Base-by-base conservation (phyloP, 2,113 vertebrate genomes). In the Forbesichthys papilliferus region DNA sequence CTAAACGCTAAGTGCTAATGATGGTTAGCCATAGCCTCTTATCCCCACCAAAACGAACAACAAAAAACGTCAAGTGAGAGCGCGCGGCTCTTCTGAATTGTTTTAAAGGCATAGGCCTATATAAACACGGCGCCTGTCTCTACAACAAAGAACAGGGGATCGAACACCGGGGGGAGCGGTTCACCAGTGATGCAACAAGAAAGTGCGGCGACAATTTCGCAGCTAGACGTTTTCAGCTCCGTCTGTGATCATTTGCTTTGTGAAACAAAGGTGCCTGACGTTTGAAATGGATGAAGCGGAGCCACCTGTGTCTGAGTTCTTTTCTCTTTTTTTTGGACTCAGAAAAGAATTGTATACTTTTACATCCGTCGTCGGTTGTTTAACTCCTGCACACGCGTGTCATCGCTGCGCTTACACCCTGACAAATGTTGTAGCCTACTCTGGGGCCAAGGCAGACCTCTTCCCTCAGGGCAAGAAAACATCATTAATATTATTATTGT, bases 401-500 rank as follows among this genome's bases (percentile, higher is more conserved):
- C 27, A 27, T 27, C 27, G 27, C 27, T 27, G 74, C 5, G n/a
- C 27, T 78, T 77, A 71, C 63, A 66, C 80, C 75, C 66, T 68
- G 80, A 84, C 79, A 84, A 79, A 62, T 77, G 61, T 84, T 80
- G 71, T 42, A 42, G 36, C 5, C 36, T 42, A 54, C 85, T 85
- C 88, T 71, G 47, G 73, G 84, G 82, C 77, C 81, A 82, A 65
- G 78, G 80, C 76, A 78, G 57, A 76, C 69, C 80, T 87, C 82
- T 87, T 73, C 83, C 90, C 86, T 71, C 73, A 71, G 89, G 90
- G 82, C 81, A 84, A 63, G 74, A 87, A 88, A 88, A 84, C 80
- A 85, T 88, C 82, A 91, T 89, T 89, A 89, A 84, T 81, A 84
- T 89, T 85, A 91, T 89, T 90, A 87, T 93, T 91, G 85, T 92